Base-by-base conservation (phyloP, 1,140 invertebrate species). In the Cryptotermes secundus region DNA sequence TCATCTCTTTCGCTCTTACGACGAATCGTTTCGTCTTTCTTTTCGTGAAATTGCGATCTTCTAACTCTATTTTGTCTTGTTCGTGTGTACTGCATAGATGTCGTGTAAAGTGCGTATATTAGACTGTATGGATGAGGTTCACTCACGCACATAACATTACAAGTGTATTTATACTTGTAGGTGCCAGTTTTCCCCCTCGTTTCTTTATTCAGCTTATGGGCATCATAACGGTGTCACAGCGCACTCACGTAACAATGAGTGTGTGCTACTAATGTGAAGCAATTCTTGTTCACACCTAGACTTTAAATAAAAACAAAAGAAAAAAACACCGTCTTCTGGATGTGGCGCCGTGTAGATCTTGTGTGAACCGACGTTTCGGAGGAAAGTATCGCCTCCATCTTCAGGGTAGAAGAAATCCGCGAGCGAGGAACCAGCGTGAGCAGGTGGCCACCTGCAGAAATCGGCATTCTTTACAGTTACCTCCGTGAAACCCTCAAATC, bases 61-160 rank as follows among this genome's bases (percentile, higher is more conserved):
- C 45, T 22, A 59, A 4, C 9, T 72, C 59, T 2, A 31, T 72
- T 72, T 72, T 31, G 2, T 31, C 59, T 72, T 31, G 26, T 72
- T 72, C 59, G n/a, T 72, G 59, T 72, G 9, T 72, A 72, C n/a
- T 26, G 26, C 26, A 72, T 3, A 16, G 59, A 3, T 72, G 26
- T 72, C 59, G 31, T 72, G 26, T 72, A 10, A 31, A 31, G 59
- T 72, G 59, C 59, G 59, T 72, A 22, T 59, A 59, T 16, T 9
- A 59, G 53, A 9, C 53, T 3, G 24, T 59, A 72, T 31, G 12
- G 59, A 72, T 72, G 59, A 26, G 14, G 59, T 31, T 12, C 26
- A 72, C n/a, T 72, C 59, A 72, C 59, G 59, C 59, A 72, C 59
- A 31, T n/a, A n/a, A 31, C 59, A 31, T 72, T 72, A 72, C 59